Conservation (phyloP, 2,113 vertebrate genomes). For the Atrichornis clamosus region DNA sequence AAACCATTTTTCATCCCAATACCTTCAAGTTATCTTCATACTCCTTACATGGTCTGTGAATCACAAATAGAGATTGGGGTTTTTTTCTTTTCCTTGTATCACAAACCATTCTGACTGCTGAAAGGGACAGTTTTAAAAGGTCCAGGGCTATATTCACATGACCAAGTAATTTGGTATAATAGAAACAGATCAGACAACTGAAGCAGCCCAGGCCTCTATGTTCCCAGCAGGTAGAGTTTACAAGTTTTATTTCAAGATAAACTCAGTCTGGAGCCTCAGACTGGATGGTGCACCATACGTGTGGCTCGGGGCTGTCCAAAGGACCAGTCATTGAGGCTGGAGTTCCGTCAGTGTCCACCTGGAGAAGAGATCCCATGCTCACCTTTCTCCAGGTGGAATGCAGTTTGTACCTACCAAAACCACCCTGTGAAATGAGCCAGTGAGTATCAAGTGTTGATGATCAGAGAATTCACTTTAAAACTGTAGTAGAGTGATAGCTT, state of each 20-base stretch:
- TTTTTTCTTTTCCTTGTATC: not conserved
- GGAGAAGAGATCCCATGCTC: not conserved
- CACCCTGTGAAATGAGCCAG: not conserved
- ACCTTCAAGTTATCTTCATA: not conserved
- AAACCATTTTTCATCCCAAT: not conserved
- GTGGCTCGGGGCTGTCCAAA: not conserved
- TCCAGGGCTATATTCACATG: not conserved
- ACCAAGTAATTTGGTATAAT: not conserved
- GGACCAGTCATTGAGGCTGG: rapidly evolving
- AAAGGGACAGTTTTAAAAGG: not conserved
- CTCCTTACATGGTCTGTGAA: not conserved
- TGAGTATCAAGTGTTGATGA: not conserved
- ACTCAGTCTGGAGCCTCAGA: not conserved
- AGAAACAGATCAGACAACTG: not conserved
- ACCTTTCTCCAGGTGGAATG: not conserved
- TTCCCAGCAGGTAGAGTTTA: not conserved
- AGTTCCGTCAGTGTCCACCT: not conserved
- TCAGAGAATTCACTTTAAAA: not conserved
- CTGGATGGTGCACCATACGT: not conserved
- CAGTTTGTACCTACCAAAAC: not conserved
- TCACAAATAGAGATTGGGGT: not conserved
- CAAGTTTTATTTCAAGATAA: not conserved
- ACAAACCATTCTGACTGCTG: not conserved
- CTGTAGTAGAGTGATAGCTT: not conserved
- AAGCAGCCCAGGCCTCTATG: not conserved